Evolutionary conservation across 2,113 vertebrate species (phyloP).

Genomic region (Indicator indicator): DNA sequence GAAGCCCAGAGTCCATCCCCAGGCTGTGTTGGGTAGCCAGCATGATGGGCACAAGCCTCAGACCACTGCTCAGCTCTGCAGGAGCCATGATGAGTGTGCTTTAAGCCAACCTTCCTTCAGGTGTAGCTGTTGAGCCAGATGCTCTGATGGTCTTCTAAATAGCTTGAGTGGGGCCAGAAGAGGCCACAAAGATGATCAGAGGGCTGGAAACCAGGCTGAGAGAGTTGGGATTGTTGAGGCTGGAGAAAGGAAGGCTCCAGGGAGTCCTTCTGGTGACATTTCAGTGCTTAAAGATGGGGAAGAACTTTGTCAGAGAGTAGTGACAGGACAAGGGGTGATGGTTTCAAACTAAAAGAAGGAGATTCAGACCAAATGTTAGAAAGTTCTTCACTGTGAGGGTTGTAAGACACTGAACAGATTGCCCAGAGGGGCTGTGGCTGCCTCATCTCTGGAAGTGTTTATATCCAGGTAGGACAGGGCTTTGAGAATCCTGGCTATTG

Average conservation of each 20-base stretch:
- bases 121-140: background rate
- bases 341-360: background rate
- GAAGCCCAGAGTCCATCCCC: background rate
- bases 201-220: too few relatives aligned
- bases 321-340: background rate
- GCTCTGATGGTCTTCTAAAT: too few relatives aligned
- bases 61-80: background rate
- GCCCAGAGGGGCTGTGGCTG: background rate
- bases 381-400: background rate
- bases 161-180: too few relatives aligned
- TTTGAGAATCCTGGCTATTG: background rate
- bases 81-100: fast-evolving
- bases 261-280: background rate
- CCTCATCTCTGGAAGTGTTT: too few relatives aligned
- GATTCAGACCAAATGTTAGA: background rate
- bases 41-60: background rate
- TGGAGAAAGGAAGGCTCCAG: too few relatives aligned
- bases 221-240: too few relatives aligned
- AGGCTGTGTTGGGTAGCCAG: background rate
- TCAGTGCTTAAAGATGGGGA: background rate
- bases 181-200: too few relatives aligned
- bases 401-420: background rate
- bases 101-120: fast-evolving
- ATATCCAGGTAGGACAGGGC: background rate
- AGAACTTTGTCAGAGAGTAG: background rate